Evolutionary conservation across 2,888 invertebrate genomes (phyloP).

Genomic region (Proisotoma minuta): DNA sequence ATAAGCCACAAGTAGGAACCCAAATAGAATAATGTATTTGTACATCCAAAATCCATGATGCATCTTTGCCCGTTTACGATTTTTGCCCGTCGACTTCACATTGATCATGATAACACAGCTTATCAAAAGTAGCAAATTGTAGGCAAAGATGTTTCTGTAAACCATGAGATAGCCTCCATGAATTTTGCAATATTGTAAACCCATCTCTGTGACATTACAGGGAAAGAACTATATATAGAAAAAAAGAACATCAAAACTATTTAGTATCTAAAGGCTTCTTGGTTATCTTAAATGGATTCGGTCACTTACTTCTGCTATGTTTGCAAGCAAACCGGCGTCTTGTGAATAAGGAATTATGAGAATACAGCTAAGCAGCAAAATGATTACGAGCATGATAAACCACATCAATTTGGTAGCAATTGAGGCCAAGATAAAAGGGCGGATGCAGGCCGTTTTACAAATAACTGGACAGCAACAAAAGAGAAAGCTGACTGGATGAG

Average conservation of each 20-base stretch:
- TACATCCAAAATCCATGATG: conserved; percentile 40
- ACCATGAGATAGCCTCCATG: conserved; percentile 38
- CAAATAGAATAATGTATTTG: conserved; percentile 23
- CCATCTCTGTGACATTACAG: not conserved
- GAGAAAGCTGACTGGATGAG: conserved; percentile 27
- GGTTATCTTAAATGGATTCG: not conserved
- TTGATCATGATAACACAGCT: conserved; percentile 22
- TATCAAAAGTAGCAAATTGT: conserved; percentile 14
- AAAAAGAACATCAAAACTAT: conserved; percentile 4
- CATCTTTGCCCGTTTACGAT: conserved; percentile 17
- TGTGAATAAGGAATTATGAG: conserved; percentile 23
- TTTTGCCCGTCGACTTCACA: conserved; percentile 18
- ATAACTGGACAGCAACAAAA: conserved; percentile 23
- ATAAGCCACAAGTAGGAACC: conserved; percentile 12
- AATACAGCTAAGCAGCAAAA: conserved; percentile 21
- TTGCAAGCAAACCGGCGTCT: not conserved
- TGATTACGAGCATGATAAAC: conserved; percentile 25
- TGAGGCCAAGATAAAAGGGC: conserved; percentile 25
- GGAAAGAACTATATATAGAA: conserved; percentile 15
- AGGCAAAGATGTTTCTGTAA: conserved; percentile 30
- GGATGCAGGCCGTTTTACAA: conserved; percentile 9
- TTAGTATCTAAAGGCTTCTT: not conserved
- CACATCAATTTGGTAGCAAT: conserved; percentile 33
- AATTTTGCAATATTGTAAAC: not conserved
- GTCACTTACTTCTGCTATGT: conserved; percentile 1